phyloP scores from a whole-genome alignment of 2,797 vertebrate species.

The Limosa lapponica region DNA sequence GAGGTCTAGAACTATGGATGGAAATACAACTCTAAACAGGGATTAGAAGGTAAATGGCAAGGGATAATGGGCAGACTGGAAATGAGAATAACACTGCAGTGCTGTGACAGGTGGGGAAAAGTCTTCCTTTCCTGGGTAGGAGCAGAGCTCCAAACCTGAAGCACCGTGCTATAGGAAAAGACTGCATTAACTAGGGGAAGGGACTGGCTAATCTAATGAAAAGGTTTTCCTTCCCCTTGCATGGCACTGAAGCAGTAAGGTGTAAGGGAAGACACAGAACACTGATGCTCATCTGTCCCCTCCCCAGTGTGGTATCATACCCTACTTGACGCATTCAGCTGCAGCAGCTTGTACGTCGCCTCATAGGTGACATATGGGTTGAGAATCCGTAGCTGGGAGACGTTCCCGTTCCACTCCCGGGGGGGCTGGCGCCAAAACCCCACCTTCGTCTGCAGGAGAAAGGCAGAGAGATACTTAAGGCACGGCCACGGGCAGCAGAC shows the following conservation, averaged over 20 bases:
- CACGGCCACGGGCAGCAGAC: neutral
- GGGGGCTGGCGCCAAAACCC: neutral
- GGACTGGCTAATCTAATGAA: neutral
- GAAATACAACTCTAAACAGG: neutral
- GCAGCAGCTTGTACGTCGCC: neutral
- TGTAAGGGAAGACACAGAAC: neutral
- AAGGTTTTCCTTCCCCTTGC: neutral
- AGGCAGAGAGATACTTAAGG: neutral
- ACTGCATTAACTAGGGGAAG: neutral
- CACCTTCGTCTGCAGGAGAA: neutral
- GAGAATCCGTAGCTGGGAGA: neutral
- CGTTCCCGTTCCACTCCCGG: rapidly evolving
- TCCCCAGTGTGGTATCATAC: neutral
- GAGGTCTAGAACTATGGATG: neutral
- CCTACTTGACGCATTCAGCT: neutral
- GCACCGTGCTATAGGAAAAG: neutral
- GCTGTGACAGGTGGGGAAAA: neutral
- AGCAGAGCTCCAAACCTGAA: neutral
- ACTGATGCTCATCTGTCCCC: neutral
- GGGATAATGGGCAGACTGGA: neutral
- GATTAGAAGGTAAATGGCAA: neutral
- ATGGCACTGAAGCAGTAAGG: neutral
- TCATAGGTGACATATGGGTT: neutral
- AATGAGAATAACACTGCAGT: neutral
- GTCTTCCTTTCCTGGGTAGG: neutral